Percentiles rank a stretch among this genome's conserved stretches.
Conservation (phyloP, 2,113 vertebrate species). For the Emydocephalus ijimae region DNA sequence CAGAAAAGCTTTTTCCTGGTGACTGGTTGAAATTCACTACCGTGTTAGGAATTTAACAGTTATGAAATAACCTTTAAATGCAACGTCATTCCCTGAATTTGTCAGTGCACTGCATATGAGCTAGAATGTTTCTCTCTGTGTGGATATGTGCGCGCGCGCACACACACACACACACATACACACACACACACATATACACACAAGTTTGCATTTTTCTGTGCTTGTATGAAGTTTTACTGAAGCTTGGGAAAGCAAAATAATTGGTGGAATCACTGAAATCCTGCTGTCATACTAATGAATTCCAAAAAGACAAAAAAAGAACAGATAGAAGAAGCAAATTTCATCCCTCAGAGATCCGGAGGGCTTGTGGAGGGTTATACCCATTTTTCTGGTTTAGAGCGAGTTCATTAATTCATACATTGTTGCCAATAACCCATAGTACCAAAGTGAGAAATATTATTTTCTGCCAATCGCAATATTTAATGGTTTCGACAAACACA, state of each 20-base stretch:
- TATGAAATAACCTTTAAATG: conserved; percentile 1
- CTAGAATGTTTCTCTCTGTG: not conserved
- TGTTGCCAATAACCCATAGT: conserved; percentile 1
- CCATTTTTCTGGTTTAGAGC: not conserved
- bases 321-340: conserved; percentile 10
- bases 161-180: no score
- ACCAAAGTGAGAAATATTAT: not conserved
- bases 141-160: not conserved
- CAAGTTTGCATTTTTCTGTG: not conserved
- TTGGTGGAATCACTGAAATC: conserved; percentile 20
- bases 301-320: not conserved
- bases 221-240: not conserved
- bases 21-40: not conserved
- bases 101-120: not conserved
- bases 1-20: not conserved
- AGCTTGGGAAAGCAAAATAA: conserved; percentile 21
- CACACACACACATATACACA: no score
- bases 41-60: not conserved
- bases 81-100: not conserved
- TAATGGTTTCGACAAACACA: not conserved
- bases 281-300: not conserved
- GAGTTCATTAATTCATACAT: conserved; percentile 21
- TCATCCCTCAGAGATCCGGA: not conserved
- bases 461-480: conserved; percentile 1
- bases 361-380: conserved; percentile 20